Evolutionary conservation across 2,113 vertebrate species (phyloP), one percentile per base, ranked within the genome.

Genomic region (Entelurus aequoreus): DNA sequence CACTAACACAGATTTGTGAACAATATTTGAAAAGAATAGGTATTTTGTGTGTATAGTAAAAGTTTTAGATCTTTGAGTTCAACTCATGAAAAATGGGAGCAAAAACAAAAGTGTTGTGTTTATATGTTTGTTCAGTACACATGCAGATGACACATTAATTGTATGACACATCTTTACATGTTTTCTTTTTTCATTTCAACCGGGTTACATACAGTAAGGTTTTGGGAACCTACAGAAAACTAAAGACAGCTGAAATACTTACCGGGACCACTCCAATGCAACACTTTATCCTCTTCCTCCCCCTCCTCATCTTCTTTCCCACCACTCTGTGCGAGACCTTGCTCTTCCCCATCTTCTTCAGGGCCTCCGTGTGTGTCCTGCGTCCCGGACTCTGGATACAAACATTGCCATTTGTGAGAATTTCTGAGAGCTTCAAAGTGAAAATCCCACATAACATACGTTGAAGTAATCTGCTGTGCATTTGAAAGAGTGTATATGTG

Each of bases 201-300:
- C 3, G 21, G 21, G 21, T 28, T 28, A 28, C 21, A 28, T 28
- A 28, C 28, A 28, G 28, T 28, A 1, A 28, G 28, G 1, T 28
- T 28, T 28, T 28, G 28, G 28, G 28, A 28, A 28, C 28, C 28
- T 28, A 28, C 28, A 28, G 28, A 28, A 28, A 28, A 6, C 10
- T 48, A 12, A 15, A 40, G 35, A 37, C 40, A 46, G 0, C 5
- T 0, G 28, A 28, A 28, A 28, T 28, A 71, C 84, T 68, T 75
- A 99, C 96, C 95, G 90, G 96, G 96, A 38, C 93, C 92, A 0
- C 78, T 90, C 94, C 95, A 96, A 0, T 36, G 12, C 0, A 81
- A 74, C 4, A 8, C 4, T 4, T 89, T 84, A 49, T 75, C 79
- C 16, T 86, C 72, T 56, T 84, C 83, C 0, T 76, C 71, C 13